Evolutionary conservation across 2,888 invertebrate species (phyloP).

Genomic region (Lasiommata megera): DNA sequence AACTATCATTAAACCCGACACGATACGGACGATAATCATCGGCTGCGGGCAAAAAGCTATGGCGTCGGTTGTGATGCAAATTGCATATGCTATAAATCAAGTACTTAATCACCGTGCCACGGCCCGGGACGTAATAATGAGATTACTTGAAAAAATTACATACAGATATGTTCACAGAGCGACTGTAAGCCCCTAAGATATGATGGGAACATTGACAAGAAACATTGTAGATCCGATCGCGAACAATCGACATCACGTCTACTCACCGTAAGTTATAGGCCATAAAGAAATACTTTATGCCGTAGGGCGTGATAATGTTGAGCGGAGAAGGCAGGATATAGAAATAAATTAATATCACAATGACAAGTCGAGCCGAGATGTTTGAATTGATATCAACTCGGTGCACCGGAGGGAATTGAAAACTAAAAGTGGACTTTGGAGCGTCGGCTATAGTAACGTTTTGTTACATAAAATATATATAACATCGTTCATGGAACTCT

Average conservation of each 20-base stretch:
- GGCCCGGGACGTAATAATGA: slow-evolving; percentile 69
- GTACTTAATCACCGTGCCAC: slow-evolving; percentile 73
- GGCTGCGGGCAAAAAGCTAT: slow-evolving; percentile 73
- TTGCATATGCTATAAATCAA: slow-evolving; percentile 79
- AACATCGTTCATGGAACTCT: too few relatives aligned
- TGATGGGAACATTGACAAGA: slow-evolving; percentile 50
- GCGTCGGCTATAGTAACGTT: too few relatives aligned
- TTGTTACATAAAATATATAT: too few relatives aligned
- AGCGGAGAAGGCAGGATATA: slow-evolving; percentile 12
- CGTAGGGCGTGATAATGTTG: slow-evolving; percentile 15
- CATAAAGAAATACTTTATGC: slow-evolving; percentile 24
- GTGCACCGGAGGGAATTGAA: slow-evolving; percentile 55
- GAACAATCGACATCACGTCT: slow-evolving; percentile 29
- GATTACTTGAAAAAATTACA: slow-evolving; percentile 76
- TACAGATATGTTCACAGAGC: slow-evolving; percentile 48
- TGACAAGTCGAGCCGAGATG: slow-evolving; percentile 56
- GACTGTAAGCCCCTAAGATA: slow-evolving; percentile 28
- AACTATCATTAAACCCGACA: slow-evolving; percentile 78
- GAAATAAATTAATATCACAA: slow-evolving; percentile 42
- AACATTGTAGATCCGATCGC: slow-evolving; percentile 45
- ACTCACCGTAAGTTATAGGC: slow-evolving; percentile 26
- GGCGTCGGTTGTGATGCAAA: slow-evolving; percentile 74
- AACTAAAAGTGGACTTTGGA: slow-evolving; percentile 47
- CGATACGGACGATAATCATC: slow-evolving; percentile 80
- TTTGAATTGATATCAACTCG: slow-evolving; percentile 71